Conservation (phyloP, 2,113 vertebrate species). For the Clarias magur region DNA sequence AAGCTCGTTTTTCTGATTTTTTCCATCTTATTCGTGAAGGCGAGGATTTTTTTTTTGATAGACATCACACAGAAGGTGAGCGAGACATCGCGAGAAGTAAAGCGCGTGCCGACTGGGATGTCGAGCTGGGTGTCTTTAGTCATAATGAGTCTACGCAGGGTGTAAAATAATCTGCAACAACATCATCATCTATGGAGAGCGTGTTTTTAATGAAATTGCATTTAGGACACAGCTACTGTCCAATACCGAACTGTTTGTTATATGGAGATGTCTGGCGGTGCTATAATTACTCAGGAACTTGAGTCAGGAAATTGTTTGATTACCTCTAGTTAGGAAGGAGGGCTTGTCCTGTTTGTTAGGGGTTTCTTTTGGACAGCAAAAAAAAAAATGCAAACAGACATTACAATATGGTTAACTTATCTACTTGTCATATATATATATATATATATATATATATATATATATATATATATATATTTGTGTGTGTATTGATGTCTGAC, state of each 20-base stretch:
- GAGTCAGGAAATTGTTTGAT: background rate
- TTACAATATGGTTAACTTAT: no score
- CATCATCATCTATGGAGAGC: background rate
- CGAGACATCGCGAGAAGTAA: background rate
- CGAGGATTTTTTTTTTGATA: no score
- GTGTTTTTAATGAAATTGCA: no score
- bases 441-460: background rate
- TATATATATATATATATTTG: background rate
- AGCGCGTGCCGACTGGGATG: background rate
- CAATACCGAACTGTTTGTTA: background rate
- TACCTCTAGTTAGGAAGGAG: background rate
- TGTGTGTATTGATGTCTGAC: background rate
- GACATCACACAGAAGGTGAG: background rate
- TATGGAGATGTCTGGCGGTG: background rate
- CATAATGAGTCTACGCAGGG: background rate
- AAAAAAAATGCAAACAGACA: background rate
- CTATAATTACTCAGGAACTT: background rate
- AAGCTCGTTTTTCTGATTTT: background rate
- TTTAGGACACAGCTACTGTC: background rate
- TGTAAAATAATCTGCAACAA: background rate
- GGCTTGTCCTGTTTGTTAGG: background rate
- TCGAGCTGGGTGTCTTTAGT: background rate
- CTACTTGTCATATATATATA: background rate
- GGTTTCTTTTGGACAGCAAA: background rate
- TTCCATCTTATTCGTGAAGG: background rate